A percentile compares a stretch with the other conserved stretches of the same genome.
phyloP scores from a whole-genome alignment of 2,113 vertebrate genomes.

The Hippocampus guttulatus region DNA sequence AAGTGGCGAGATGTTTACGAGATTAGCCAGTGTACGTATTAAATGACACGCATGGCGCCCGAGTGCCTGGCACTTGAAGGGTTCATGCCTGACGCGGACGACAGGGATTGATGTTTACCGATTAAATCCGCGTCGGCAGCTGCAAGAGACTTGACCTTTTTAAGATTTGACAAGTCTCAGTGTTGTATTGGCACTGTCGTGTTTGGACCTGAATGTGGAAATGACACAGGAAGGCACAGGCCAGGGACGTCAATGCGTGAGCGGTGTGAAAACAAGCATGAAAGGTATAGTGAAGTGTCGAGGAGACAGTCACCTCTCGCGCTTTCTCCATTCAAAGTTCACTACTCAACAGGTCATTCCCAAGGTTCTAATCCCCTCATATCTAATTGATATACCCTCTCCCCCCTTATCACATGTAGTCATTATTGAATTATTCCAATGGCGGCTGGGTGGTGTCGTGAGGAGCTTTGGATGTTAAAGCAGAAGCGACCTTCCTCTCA shows the following conservation, averaged over 20 bases:
- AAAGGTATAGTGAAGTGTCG: conserved; percentile 11
- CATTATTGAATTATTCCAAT: conserved; percentile 62
- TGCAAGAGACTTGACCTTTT: conserved; percentile 65
- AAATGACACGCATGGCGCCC: conserved; percentile 10
- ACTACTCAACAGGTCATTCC: conserved; percentile 69
- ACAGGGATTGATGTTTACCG: conserved; percentile 52
- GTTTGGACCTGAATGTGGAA: conserved; percentile 34
- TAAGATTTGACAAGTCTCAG: conserved; percentile 51
- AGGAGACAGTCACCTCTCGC: not conserved
- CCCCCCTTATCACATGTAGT: conserved; percentile 62
- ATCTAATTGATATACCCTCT: conserved; percentile 59
- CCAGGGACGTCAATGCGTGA: conserved; percentile 21
- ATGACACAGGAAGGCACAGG: conserved; percentile 17
- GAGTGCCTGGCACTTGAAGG: conserved; percentile 21
- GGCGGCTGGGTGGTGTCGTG: conserved; percentile 58
- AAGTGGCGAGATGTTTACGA: conserved; percentile 9
- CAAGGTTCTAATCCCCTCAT: conserved; percentile 63
- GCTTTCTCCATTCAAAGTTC: conserved; percentile 34
- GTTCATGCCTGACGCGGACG: conserved; percentile 14
- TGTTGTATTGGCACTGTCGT: conserved; percentile 51
- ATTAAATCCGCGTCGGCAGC: conserved; percentile 49
- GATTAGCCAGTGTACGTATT: conserved; percentile 4
- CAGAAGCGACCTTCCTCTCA: conserved; percentile 55
- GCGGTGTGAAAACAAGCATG: conserved; percentile 33
- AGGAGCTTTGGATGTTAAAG: conserved; percentile 55